Evolutionary conservation across 2,888 invertebrate species (phyloP), one percentile per base, ranked within the genome.

Genomic region (Drosophila setosimentum): DNA sequence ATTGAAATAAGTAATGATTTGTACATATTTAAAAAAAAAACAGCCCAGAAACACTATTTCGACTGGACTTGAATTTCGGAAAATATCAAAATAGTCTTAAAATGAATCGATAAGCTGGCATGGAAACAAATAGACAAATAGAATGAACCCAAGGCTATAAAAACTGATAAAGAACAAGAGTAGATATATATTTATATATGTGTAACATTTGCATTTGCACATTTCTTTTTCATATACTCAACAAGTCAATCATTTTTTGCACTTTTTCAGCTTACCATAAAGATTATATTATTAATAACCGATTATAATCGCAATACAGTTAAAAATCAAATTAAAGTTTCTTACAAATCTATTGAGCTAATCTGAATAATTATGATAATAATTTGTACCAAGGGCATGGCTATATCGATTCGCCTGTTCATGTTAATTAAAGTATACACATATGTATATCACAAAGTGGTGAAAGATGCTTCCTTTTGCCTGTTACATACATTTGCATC

Each of bases 291-390:
- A 37, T 37, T 37, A 18, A 37, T 37, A 18, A 37, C 7, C 37
- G 8, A 37, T 37, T 8, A 18, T 37, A 18, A 18, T 1, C 37
- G 37, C 18, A 40, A n/a, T n/a, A n/a, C 3, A n/a, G 40, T 40
- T 42, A 11, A 6, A 42, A 42, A 13, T 42, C 11, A 21, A 42
- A 42, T 42, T 13, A n/a, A n/a, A n/a, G 4, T 18, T 10, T n/a
- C 2, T 4, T 2, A 40, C 40, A 40, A 40, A n/a, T 40, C 10
- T n/a, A n/a, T 40, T 18, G 18, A 37, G 8, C 18, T 3, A 18
- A 37, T 40, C 37, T 40, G 40, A n/a, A n/a, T n/a, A 40, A 40
- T 40, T 40, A n/a, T 40, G 40, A n/a, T 40, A 40, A 40, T n/a
- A 10, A 40, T 40, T 40, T 11, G 40, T n/a, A n/a, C n/a, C n/a